Base-by-base conservation (phyloP, 2,888 invertebrate genomes). In the Melinaea marsaeus region DNA sequence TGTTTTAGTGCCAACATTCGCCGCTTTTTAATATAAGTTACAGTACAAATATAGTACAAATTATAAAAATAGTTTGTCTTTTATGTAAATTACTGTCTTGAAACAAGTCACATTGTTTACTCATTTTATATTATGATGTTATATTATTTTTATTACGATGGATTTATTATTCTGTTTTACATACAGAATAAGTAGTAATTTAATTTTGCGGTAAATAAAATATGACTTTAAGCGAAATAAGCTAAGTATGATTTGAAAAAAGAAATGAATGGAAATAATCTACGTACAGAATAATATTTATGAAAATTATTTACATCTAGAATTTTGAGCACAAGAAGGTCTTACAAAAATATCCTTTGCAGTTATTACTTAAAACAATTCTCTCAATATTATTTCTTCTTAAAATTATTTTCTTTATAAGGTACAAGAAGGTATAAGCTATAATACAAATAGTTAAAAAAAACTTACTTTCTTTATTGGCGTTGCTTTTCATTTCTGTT, bases 401-500 rank as follows among this genome's bases (percentile, higher is more conserved):
- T 48, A 46, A 22, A 22, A 22, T 94, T 86, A 95, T 95, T 94
- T 89, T 95, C 95, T 93, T 94, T 95, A 80, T 94, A 22, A 22
- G 22, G 22, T 22, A 22, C 22, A 22, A 22, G 22, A 22, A 22
- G 22, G 22, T 22, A 46, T n/a, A 46, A n/a, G 11, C 11, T 46
- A 46, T 46, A 11, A 46, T n/a, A 35, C 11, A 9, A 22, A 54
- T 33, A 2, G 5, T 1, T 46, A 37, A 9, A 62, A 37, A 65
- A 68, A 67, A 86, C 89, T 94, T 86, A 95, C 95, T 94, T 89
- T 95, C 95, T 93, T 94, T 95, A 80, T 94, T 94, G 57, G 94
- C 93, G 69, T 84, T 88, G 85, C 94, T 95, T 81, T 94, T 94
- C 92, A 95, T 95, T 90, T 95, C 95, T 62, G 95, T 95, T 69